Evolutionary conservation across 1,140 invertebrate genomes (phyloP), one percentile per base, ranked within the genome.

Genomic region (Euwallacea fornicatus): DNA sequence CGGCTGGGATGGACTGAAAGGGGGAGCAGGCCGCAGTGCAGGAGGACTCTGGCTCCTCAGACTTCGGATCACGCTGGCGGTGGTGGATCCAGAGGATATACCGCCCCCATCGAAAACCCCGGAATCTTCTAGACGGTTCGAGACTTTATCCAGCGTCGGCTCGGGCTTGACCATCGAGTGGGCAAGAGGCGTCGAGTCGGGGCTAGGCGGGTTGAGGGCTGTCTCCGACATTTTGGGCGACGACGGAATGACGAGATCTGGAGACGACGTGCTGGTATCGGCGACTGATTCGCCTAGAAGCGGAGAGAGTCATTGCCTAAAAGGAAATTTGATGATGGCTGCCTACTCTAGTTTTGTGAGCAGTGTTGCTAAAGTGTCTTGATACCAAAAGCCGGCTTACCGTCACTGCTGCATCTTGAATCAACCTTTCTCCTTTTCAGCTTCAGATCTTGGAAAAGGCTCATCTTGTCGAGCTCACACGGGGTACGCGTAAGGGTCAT

Each of bases 361-460:
- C 54, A 50, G 46, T 50, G 9, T 50, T 16, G 46, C 46, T 50
- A 50, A 50, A 10, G 9, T 13, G 61, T 73, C 64, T 66, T 21
- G 41, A 7, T 42, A 53, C 61, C n/a, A 16, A 58, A 43, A 44
- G 42, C 10, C 47, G 1, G 21, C 88, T 91, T 85, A 90, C 93
- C 94, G 89, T 96, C 93, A 85, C 93, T 95, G 85, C 93, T 95
- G 88, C 93, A 95, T 87, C 94, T 88, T 84, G 93, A 95, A 87
- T 96, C 95, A 83, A 96, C 93, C 90, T 96, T 96, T 87, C 94
- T 91, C 87, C 95, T 90, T 89, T 97, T 97, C 84, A 97, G 88
- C 89, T 97, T 97, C 86, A 97, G 90, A 88, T 97, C 94, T 90
- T 97, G 94, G 88, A 97, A 97, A 86, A 97, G 92, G 90, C 95